Conservation (phyloP, 2,888 invertebrate genomes). For the Sinopyrophorus schimmeli region DNA sequence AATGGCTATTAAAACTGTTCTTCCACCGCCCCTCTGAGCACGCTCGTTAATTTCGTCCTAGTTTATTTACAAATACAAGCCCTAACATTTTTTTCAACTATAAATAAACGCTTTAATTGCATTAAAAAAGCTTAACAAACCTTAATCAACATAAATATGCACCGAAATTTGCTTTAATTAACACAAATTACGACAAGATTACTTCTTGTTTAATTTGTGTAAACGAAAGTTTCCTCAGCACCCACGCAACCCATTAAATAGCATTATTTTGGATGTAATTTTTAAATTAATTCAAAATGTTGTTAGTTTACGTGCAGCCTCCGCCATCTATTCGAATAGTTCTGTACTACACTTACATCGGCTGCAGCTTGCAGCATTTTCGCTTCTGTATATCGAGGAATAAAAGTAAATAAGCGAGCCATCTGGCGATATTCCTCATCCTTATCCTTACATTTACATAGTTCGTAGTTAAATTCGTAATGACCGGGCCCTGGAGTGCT, state of each 20-base stretch:
- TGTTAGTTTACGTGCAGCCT: no score
- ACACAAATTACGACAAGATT: no score
- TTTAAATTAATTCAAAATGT: slow-evolving; percentile 20
- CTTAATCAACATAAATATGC: no score
- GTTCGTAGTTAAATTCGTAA: slow-evolving; percentile 39
- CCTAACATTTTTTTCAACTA: no score
- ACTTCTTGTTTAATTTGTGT: slow-evolving; percentile 27
- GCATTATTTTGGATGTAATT: slow-evolving; percentile 30
- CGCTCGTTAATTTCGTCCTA: no score
- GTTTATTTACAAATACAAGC: no score
- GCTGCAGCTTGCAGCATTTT: slow-evolving; percentile 34
- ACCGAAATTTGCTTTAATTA: no score
- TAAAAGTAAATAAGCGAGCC: slow-evolving; percentile 44
- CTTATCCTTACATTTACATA: slow-evolving; percentile 32
- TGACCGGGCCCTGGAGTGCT: slow-evolving; percentile 39
- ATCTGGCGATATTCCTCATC: slow-evolving; percentile 47
- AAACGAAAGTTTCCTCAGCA: slow-evolving; percentile 35
- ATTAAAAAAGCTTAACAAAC: no score
- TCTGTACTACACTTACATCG: slow-evolving; percentile 46
- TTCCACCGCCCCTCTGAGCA: no score
- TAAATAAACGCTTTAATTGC: no score
- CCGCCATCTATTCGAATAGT: no score
- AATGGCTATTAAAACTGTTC: no score
- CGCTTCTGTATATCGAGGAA: slow-evolving; percentile 45
- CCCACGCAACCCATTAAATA: slow-evolving; percentile 37